phyloP scores from a whole-genome alignment of 1,140 invertebrate species.

The Vanessa atalanta region DNA sequence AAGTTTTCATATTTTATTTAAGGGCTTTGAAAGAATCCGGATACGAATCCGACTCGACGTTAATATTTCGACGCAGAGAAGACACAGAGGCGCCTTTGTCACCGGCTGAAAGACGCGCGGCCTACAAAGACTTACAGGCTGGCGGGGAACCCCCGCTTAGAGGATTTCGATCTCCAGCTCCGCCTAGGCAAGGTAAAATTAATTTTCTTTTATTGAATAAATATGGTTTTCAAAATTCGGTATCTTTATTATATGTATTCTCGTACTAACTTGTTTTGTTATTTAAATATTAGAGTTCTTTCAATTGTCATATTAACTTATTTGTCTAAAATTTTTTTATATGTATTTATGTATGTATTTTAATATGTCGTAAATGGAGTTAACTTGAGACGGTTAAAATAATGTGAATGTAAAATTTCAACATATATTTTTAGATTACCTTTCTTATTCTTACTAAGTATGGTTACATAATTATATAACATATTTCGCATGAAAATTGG shows the following conservation, averaged over 20 bases:
- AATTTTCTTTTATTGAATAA: not conserved
- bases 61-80: conserved; percentile 89
- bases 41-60: conserved; percentile 94
- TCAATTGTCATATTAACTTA: too few relatives aligned
- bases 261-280: not conserved
- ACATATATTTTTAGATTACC: too few relatives aligned
- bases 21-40: conserved; percentile 93
- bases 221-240: not conserved
- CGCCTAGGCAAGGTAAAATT: conserved; percentile 73
- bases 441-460: not conserved
- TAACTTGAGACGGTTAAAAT: too few relatives aligned
- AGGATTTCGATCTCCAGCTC: conserved; percentile 92
- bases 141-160: conserved; percentile 95
- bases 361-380: too few relatives aligned
- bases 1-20: conserved; percentile 13
- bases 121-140: conserved; percentile 92
- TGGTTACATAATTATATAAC: not conserved
- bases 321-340: too few relatives aligned
- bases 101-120: conserved; percentile 88
- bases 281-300: too few relatives aligned
- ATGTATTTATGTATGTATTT: too few relatives aligned
- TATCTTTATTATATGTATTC: not conserved
- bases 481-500: conserved; percentile 26
- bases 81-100: conserved; percentile 85
- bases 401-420: too few relatives aligned